Evolutionary conservation across 2,888 invertebrate species (phyloP), one percentile per base, ranked within the genome.

Genomic region (Heliconius hortense): DNA sequence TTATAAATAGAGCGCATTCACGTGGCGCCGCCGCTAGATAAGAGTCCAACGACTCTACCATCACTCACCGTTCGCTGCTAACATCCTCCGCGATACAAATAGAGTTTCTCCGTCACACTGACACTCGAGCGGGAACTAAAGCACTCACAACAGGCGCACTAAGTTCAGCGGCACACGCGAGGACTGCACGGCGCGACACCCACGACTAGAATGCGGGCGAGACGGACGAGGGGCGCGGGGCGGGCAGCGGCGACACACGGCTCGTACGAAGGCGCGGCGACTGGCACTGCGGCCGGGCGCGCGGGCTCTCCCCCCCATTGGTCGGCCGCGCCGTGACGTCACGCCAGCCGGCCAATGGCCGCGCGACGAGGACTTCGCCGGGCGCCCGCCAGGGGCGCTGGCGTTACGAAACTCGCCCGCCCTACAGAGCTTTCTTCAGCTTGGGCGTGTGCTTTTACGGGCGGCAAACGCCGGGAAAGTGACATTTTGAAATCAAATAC

Each of bases 81-180:
- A 93, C 94, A 94, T 94, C 93, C 93, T 94, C 94, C 88, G 92
- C 89, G 89, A 86, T 86, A 84, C 87, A 87, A 84, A 85, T 88
- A 89, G 81, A 88, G 90, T 86, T 90, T 88, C 90, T 90, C 88
- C 87, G 89, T 89, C 89, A 91, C 93, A 93, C 93, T 91, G 91
- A 91, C 93, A 93, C 94, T 91, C 89, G 93, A 86, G 90, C 90
- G 90, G 89, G 90, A 91, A 90, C 82, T 84, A 86, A 84, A 92
- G 91, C 93, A 93, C 93, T 92, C 92, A 93, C 93, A 92, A 92
- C 91, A 90, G 90, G 92, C 93, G 93, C 93, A 94, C 94, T 92
- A 82, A 90, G 90, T 90, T 88, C 89, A 86, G 90, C 88, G 90
- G 87, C 91, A 93, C 92, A 92, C 94, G 91, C 94, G 94, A 91